Evolutionary conservation across 2,888 invertebrate species (phyloP).

Genomic region (Temnothorax unifasciatus): DNA sequence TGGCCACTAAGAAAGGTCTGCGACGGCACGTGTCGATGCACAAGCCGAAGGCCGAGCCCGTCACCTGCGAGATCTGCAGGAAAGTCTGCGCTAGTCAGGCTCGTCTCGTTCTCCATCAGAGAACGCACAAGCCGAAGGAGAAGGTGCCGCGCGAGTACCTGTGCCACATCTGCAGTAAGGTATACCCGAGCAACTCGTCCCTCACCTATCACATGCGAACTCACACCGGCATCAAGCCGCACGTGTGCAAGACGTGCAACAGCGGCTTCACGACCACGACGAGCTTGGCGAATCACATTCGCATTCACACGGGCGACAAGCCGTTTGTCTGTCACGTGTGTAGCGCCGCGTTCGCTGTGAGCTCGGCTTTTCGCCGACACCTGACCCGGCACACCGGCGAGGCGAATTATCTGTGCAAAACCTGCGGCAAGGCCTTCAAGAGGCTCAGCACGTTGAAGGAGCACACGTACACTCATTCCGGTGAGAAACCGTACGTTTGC

Average conservation of each 20-base stretch:
- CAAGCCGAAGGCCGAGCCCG: conserved; percentile 85
- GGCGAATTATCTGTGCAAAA: conserved; percentile 85
- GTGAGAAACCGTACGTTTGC: conserved; percentile 85
- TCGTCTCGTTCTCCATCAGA: conserved; percentile 83
- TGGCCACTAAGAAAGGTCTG: conserved; percentile 85
- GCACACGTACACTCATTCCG: conserved; percentile 85
- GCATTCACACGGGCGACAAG: conserved; percentile 85
- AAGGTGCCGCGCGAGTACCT: conserved; percentile 84
- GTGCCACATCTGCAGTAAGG: conserved; percentile 85
- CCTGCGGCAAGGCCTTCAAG: conserved; percentile 85
- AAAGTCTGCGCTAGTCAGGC: conserved; percentile 85
- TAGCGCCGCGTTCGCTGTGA: conserved; percentile 85
- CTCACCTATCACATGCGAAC: conserved; percentile 85
- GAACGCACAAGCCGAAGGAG: conserved; percentile 85
- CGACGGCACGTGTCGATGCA: conserved; percentile 85
- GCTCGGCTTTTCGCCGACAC: conserved; percentile 84
- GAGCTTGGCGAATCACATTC: conserved; percentile 84
- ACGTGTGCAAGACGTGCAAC: conserved; percentile 85
- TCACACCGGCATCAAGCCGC: conserved; percentile 84
- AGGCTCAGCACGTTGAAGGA: conserved; percentile 85
- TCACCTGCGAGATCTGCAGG: conserved; percentile 84
- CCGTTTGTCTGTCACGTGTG: conserved; percentile 85
- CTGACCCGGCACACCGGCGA: conserved; percentile 85
- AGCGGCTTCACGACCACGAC: conserved; percentile 85
- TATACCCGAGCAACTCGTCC: conserved; percentile 85